A percentile compares a stretch with the other conserved stretches of the same genome.
Conservation (phyloP, 2,888 invertebrate genomes). For the Nasonovia ribisnigri region DNA sequence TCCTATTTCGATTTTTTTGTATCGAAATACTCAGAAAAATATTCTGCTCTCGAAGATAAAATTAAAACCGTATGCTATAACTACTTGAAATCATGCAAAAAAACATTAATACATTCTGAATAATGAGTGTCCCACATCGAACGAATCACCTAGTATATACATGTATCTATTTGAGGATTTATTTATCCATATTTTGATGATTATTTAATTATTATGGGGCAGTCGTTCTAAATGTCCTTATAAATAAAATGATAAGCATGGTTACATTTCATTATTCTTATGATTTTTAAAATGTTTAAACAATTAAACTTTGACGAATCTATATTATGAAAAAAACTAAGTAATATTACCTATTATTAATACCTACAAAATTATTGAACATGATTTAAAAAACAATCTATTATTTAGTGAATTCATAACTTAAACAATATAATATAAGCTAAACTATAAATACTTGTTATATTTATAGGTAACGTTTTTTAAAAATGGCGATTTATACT, state of each 20-base stretch:
- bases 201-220: neutral
- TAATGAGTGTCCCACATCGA: too few relatives aligned
- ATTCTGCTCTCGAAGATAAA: too few relatives aligned
- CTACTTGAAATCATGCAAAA: too few relatives aligned
- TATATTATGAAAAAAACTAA: neutral
- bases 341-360: neutral
- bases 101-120: too few relatives aligned
- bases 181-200: neutral
- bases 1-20: too few relatives aligned
- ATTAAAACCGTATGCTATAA: too few relatives aligned
- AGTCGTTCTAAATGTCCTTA: neutral
- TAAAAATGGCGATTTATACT: slow-evolving; percentile 93
- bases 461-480: slow-evolving; percentile 83
- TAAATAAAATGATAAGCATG: neutral
- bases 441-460: neutral
- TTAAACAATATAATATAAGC: neutral
- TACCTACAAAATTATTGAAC: neutral
- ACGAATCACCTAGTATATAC: too few relatives aligned
- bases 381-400: neutral
- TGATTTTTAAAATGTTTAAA: neutral
- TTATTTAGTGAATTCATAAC: neutral
- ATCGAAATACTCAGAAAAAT: too few relatives aligned
- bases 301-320: neutral
- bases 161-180: neutral
- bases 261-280: neutral